phyloP scores from a whole-genome alignment of 2,113 vertebrate genomes.

The Cottus gobio region DNA sequence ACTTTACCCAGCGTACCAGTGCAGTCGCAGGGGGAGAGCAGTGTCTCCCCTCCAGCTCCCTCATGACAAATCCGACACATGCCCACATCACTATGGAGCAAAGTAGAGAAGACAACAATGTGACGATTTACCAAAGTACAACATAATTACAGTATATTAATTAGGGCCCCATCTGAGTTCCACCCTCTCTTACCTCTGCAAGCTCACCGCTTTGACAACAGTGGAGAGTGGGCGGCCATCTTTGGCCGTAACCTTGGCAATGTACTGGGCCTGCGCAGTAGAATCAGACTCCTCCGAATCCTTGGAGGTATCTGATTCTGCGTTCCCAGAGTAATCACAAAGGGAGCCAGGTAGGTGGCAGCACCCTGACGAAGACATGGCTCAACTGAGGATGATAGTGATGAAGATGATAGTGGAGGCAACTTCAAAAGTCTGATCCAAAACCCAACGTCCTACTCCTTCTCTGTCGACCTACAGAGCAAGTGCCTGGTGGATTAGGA shows the following conservation, averaged over 20 bases:
- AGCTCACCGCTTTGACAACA: constrained; percentile 92
- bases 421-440: constrained; percentile 39
- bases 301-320: constrained; percentile 87
- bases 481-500: constrained; percentile 18
- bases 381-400: constrained; percentile 68
- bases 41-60: constrained; percentile 90
- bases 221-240: constrained; percentile 94
- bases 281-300: constrained; percentile 89
- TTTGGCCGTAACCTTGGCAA: constrained; percentile 94
- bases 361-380: constrained; percentile 95
- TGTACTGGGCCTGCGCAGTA: constrained; percentile 87
- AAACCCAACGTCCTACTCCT: constrained; percentile 26
- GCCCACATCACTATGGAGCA: constrained; percentile 87
- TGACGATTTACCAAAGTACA: constrained; percentile 4
- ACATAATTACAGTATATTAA: neutral
- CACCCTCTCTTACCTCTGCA: constrained; percentile 86
- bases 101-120: neutral
- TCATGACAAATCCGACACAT: constrained; percentile 99
- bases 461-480: constrained; percentile 43
- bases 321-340: constrained; percentile 90
- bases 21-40: constrained; percentile 96
- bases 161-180: neutral
- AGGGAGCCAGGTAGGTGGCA: constrained; percentile 96
- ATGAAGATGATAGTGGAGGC: constrained; percentile 32
- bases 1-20: constrained; percentile 96